Conservation (phyloP, 2,113 vertebrate genomes). For the Octodon degus region DNA sequence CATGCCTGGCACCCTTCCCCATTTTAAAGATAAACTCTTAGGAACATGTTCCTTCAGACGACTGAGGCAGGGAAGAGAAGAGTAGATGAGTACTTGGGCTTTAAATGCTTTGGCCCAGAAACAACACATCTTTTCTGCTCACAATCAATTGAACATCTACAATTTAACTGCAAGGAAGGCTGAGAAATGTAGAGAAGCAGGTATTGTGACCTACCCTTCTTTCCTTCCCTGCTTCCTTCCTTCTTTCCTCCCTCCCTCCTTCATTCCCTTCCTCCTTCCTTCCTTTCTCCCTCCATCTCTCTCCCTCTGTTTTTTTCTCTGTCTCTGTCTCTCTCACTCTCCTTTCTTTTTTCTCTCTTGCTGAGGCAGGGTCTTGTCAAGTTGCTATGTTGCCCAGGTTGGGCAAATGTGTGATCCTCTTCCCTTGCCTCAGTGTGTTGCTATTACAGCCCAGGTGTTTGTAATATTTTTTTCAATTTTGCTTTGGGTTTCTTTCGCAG, state of each 20-base stretch:
- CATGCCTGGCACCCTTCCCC: neutral
- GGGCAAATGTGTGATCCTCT: neutral
- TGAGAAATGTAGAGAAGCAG: neutral
- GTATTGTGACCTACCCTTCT: neutral
- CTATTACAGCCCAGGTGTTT: neutral
- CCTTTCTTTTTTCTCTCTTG: neutral
- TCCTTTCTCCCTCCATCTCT: rapidly evolving
- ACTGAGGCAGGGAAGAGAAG: neutral
- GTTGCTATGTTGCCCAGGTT: neutral
- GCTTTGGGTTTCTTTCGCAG: slow-evolving; percentile 13
- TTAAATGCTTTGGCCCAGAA: slow-evolving; percentile 29
- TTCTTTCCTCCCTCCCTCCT: too few species aligned
- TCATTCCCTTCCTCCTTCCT: neutral
- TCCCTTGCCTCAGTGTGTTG: neutral
- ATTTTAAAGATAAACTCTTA: neutral
- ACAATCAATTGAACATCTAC: neutral
- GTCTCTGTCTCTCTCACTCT: neutral
- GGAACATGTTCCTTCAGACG: neutral
- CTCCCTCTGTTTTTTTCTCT: neutral
- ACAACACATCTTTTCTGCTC: neutral
- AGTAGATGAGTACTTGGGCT: neutral
- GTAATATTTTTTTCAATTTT: neutral
- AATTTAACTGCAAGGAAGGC: neutral
- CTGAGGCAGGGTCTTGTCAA: neutral
- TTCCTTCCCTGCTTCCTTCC: neutral